phyloP scores from a whole-genome alignment of 2,113 vertebrate genomes.

The Mugil cephalus region DNA sequence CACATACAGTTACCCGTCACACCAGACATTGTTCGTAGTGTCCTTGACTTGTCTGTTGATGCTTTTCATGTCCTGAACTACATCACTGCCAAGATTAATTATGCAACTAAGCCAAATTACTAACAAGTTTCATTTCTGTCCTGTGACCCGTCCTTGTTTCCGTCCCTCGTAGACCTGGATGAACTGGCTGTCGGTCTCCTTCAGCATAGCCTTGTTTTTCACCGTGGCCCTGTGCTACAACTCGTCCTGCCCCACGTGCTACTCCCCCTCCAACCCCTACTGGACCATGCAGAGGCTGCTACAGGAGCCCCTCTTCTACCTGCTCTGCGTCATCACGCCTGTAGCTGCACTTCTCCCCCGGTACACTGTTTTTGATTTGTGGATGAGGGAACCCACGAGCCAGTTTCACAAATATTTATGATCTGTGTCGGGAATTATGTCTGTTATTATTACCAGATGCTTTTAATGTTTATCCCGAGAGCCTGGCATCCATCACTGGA shows the following conservation, averaged over 20 bases:
- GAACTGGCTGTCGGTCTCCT: slow-evolving; percentile 91
- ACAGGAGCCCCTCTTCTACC: slow-evolving; percentile 92
- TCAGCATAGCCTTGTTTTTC: slow-evolving; percentile 93
- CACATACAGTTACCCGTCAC: too few species aligned
- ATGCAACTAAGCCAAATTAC: neutral
- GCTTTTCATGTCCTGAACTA: neutral
- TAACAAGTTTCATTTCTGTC: too few species aligned
- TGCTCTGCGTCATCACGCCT: slow-evolving; percentile 91
- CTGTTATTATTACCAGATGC: slow-evolving; percentile 48
- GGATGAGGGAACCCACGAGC: neutral
- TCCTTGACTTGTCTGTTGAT: too few species aligned
- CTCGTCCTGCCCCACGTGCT: slow-evolving; percentile 91
- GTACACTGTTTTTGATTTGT: slow-evolving; percentile 69
- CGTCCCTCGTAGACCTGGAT: slow-evolving; percentile 90
- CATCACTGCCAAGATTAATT: neutral
- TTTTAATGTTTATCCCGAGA: slow-evolving; percentile 42
- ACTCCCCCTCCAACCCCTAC: slow-evolving; percentile 95
- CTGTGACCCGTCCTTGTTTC: neutral
- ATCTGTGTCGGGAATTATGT: neutral
- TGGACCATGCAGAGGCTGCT: slow-evolving; percentile 94
- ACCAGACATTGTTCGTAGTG: too few species aligned
- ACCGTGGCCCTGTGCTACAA: slow-evolving; percentile 93
- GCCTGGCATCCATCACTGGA: slow-evolving; percentile 8
- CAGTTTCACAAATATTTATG: slow-evolving; percentile 12
- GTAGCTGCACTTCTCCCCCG: slow-evolving; percentile 91